These are phyloP conservation scores for Menidia menidia DNA, from an alignment of 2,797 vertebrate species.

Conservation along the genomic window DNA sequence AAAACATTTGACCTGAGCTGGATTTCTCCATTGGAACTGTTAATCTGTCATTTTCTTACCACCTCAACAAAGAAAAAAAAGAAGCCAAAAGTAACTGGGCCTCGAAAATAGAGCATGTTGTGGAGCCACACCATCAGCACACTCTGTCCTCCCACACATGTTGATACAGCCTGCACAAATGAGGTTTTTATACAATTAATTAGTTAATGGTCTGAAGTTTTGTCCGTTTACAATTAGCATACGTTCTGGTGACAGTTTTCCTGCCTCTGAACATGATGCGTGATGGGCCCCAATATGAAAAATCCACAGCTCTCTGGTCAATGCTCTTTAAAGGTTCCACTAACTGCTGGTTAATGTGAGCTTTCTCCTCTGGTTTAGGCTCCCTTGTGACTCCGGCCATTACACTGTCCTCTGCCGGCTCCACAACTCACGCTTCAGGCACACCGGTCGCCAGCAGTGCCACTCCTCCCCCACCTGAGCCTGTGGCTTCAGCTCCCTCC, in stretches of 20 bases:
- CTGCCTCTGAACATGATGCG: background rate
- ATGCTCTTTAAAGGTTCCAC: background rate
- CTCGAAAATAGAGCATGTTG: constrained; percentile 22
- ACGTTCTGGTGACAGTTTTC: constrained; percentile 17
- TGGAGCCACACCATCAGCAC: constrained; percentile 36
- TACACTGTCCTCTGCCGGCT: constrained; percentile 47
- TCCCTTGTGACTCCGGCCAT: constrained; percentile 69
- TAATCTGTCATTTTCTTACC: background rate
- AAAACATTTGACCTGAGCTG: no score
- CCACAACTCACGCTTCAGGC: constrained; percentile 36
- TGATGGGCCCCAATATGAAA: background rate
- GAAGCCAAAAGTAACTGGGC: constrained; percentile 36
- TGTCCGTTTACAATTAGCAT: constrained; percentile 33
- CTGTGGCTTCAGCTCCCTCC: constrained; percentile 23
- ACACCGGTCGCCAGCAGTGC: constrained; percentile 34
- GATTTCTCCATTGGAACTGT: constrained; percentile 14
- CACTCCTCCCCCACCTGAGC: constrained; percentile 55
- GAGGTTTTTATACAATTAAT: constrained; percentile 49
- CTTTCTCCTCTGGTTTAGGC: constrained; percentile 42
- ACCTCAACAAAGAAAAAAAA: background rate
- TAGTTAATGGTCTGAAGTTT: constrained; percentile 21
- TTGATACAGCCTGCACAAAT: constrained; percentile 49
- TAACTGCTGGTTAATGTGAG: background rate
- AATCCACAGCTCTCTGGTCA: background rate
- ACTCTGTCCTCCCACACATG: constrained; percentile 26